These are phyloP conservation scores for Onychomys leucogaster DNA, from an alignment of 2,797 vertebrate genomes.

Conservation along the genomic window DNA sequence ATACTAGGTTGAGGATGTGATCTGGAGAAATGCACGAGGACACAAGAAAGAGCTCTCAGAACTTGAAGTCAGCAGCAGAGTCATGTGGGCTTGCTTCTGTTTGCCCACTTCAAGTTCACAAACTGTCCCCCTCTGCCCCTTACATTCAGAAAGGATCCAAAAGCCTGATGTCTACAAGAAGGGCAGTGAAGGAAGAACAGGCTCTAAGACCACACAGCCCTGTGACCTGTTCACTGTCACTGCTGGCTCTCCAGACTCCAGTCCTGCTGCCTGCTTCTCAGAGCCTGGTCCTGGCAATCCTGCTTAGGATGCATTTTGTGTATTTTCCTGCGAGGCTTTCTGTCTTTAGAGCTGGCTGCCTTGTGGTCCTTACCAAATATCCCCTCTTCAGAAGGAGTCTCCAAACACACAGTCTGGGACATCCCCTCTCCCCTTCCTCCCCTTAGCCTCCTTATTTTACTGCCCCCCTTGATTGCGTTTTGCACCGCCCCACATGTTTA, in stretches of 20 bases:
- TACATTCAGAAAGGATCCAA: fast-evolving
- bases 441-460: neutral
- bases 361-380: neutral
- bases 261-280: neutral
- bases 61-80: too few relatives aligned
- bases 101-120: fast-evolving
- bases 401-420: neutral
- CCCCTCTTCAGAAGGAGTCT: neutral
- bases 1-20: fast-evolving
- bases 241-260: neutral
- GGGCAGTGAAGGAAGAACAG: neutral
- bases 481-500: fast-evolving
- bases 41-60: neutral
- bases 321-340: neutral
- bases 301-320: neutral
- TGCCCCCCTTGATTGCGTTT: too few relatives aligned
- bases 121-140: fast-evolving
- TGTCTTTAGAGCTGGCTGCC: neutral
- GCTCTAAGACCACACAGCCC: neutral
- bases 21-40: fast-evolving
- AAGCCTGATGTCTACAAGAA: neutral
- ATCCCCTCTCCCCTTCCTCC: fast-evolving
- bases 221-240: neutral
- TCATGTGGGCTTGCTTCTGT: fast-evolving
- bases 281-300: neutral